Base-by-base conservation (phyloP, 1,140 invertebrate species). In the Galendromus occidentalis region DNA sequence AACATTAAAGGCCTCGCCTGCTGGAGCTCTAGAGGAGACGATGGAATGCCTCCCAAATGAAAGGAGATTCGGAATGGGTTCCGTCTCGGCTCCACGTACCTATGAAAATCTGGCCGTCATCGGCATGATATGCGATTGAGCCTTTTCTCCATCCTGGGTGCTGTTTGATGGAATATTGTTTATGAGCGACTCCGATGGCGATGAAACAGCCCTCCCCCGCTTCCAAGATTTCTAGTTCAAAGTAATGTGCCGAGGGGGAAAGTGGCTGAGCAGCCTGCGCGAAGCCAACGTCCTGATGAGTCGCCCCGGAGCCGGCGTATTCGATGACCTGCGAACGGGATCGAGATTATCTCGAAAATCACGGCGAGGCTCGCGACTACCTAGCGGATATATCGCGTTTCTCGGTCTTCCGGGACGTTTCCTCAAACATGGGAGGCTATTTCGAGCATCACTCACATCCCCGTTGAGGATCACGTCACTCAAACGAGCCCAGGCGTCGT, bases 81-180 rank as follows among this genome's bases (percentile, higher is more conserved):
- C n/a, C n/a, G n/a, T n/a, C n/a, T n/a, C n/a, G n/a, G 28, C 22
- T 5, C 17, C 51, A 25, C 51, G 76, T 79, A 0, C 81, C 81
- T 66, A 80, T 75, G 74, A 82, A 82, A 65, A 82, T 76, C 74
- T 81, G 80, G 0, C 81, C 81, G 75, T 82, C 81, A 74, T 82
- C 81, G 71, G 80, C 80, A 74, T 82, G 81, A 72, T 81, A 82
- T 28, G 80, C 81, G 69, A 82, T 80, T 14, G 80, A 81, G 2
- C 79, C 80, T 73, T 76, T 76, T 70, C 80, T 80, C 81, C 81
- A 82, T 1, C 81, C 81, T 45, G 80, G 81, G 71, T 81, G 79
- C 68, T 79, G 71, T 64, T 79, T 75, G 69, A 77, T 76, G 17
- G 80, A 80, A 71, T 82, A 82, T 69, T 80, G 77, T 79, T 81